Evolutionary conservation across 1,140 invertebrate species (phyloP).

Genomic region (Magallana gigas): DNA sequence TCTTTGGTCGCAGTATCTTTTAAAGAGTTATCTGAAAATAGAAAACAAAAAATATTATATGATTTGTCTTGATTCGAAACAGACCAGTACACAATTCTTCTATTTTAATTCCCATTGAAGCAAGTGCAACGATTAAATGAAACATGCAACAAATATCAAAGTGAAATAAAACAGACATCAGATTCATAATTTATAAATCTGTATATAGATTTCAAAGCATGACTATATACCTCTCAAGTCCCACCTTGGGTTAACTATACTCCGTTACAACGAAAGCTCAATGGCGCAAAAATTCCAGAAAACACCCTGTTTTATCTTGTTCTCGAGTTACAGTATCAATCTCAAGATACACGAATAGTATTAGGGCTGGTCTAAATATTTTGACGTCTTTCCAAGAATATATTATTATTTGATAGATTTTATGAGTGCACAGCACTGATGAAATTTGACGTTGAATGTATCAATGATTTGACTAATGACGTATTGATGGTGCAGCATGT

Average conservation of each 20-base stretch:
- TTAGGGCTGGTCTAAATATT: constrained; percentile 10
- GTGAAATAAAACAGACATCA: constrained; percentile 11
- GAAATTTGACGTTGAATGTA: not conserved
- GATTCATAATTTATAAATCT: not conserved
- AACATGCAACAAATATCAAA: constrained; percentile 9
- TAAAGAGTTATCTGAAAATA: not conserved
- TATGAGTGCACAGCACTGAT: not conserved
- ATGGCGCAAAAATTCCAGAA: constrained; percentile 11
- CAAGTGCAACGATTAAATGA: not conserved
- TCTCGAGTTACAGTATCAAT: constrained; percentile 18
- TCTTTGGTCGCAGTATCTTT: not conserved
- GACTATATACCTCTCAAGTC: not conserved
- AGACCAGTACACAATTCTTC: not conserved
- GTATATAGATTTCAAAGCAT: not conserved
- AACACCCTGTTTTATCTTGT: not conserved
- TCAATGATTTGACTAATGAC: not conserved
- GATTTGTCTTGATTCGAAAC: not conserved
- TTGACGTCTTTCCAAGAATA: constrained; percentile 9
- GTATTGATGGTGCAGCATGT: constrained; percentile 15
- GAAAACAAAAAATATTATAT: not conserved
- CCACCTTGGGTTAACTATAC: not conserved
- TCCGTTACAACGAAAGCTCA: not conserved
- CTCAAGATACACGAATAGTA: constrained; percentile 16
- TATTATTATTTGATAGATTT: not conserved
- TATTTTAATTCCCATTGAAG: not conserved